Percentiles rank a stretch among this genome's conserved stretches.
Conservation (phyloP, 2,113 vertebrate genomes). For the Notarius lentiginosus region DNA sequence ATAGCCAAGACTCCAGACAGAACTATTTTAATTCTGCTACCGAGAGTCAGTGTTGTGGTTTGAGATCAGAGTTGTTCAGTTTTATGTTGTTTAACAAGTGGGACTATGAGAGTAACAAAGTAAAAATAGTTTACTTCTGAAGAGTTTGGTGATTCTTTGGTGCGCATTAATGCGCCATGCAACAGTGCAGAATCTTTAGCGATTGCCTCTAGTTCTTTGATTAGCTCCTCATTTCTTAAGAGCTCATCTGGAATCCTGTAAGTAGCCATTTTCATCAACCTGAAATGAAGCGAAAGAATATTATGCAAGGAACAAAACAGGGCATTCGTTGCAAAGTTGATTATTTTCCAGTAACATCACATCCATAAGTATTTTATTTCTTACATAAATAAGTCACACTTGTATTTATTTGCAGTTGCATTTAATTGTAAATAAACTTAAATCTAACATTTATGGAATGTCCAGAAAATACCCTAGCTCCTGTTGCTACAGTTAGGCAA, state of each 20-base stretch:
- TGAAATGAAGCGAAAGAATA: background rate
- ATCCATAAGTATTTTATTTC: too few species aligned
- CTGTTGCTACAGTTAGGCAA: background rate
- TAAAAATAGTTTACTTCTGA: constrained; percentile 74
- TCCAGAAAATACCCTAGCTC: background rate
- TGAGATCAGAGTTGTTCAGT: background rate
- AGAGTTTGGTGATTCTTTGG: constrained; percentile 74
- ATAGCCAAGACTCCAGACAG: constrained; percentile 52
- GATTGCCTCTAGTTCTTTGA: constrained; percentile 68
- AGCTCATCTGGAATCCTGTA: constrained; percentile 62
- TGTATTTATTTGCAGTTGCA: background rate
- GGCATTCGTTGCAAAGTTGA: background rate
- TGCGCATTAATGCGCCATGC: constrained; percentile 83
- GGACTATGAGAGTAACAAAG: background rate
- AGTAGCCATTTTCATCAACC: constrained; percentile 62
- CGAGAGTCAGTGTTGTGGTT: constrained; percentile 9
- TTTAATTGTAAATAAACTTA: too few species aligned
- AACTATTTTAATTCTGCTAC: constrained; percentile 31
- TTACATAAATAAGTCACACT: background rate
- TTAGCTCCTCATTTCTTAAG: constrained; percentile 66
- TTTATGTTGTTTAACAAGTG: background rate
- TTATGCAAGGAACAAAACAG: background rate
- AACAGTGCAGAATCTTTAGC: constrained; percentile 84
- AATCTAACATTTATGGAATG: background rate
- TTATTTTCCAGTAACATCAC: too few species aligned